Evolutionary conservation across 2,113 vertebrate genomes (phyloP).

Genomic region (Carettochelys insculpta): DNA sequence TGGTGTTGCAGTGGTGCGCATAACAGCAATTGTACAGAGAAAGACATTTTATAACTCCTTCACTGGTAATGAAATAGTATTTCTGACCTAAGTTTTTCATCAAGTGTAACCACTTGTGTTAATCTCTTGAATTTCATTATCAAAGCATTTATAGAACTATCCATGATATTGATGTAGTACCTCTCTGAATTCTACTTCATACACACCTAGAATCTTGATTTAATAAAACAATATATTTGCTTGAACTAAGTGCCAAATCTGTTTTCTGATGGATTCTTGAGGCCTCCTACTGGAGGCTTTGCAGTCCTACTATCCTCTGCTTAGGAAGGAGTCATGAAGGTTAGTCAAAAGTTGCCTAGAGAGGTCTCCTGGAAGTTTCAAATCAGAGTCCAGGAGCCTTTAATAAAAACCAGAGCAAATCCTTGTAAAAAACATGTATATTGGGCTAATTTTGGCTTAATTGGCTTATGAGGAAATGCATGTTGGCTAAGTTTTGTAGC

Average conservation of each 20-base stretch:
- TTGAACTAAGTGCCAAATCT: not conserved
- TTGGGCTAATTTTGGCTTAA: too few relatives aligned
- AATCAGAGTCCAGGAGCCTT: not conserved
- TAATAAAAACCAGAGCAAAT: not conserved
- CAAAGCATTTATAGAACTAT: not conserved
- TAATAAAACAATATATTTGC: not conserved
- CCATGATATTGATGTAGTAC: not conserved
- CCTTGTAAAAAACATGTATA: too few relatives aligned
- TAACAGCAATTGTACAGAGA: not conserved
- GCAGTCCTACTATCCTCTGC: not conserved
- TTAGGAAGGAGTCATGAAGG: not conserved
- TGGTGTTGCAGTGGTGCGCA: not conserved
- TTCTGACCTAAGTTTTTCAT: not conserved
- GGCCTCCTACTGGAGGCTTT: not conserved
- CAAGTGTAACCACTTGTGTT: not conserved
- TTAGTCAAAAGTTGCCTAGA: not conserved
- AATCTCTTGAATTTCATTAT: constrained; percentile 17
- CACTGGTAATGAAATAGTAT: not conserved
- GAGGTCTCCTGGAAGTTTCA: not conserved
- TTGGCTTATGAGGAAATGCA: too few relatives aligned
- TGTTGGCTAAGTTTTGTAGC: too few relatives aligned
- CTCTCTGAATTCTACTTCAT: not conserved
- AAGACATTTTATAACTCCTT: not conserved
- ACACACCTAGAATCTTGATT: not conserved
- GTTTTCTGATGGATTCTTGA: not conserved